These are phyloP conservation scores for Cyprinus carpio DNA, from an alignment of 2,113 vertebrate genomes.

Conservation along the genomic window DNA sequence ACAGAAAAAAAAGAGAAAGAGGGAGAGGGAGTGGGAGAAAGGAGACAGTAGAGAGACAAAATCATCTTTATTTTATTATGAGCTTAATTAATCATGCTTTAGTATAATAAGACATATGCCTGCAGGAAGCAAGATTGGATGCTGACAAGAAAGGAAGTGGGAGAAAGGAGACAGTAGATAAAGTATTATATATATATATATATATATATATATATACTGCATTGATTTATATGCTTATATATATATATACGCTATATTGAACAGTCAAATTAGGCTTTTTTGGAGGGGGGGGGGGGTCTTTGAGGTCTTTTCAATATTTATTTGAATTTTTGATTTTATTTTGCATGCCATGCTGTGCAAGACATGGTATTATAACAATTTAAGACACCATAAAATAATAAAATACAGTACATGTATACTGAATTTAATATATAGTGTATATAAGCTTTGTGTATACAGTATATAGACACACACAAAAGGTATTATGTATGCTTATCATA, in stretches of 20 bases:
- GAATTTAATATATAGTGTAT: too few species aligned
- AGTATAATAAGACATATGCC: slow-evolving; percentile 63
- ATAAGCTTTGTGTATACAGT: too few species aligned
- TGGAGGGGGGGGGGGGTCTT: too few species aligned
- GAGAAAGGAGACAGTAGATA: too few species aligned
- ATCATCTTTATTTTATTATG: slow-evolving; percentile 53
- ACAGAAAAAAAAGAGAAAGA: background rate
- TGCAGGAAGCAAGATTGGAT: slow-evolving; percentile 54
- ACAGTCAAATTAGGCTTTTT: too few species aligned
- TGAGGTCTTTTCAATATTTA: background rate
- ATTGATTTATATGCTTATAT: too few species aligned
- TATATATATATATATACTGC: background rate
- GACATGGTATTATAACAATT: background rate
- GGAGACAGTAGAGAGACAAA: slow-evolving; percentile 20
- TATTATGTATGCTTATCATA: too few species aligned
- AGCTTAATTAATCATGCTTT: slow-evolving; percentile 66
- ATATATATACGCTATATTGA: too few species aligned
- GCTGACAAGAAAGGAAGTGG: slow-evolving; percentile 31
- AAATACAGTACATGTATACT: too few species aligned
- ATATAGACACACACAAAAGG: too few species aligned
- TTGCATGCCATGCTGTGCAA: background rate
- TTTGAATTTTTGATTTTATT: background rate
- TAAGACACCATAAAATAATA: too few species aligned
- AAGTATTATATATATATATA: background rate
- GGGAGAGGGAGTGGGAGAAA: background rate